phyloP scores from a whole-genome alignment of 2,113 vertebrate genomes.

The Eulacestoma nigropectus region DNA sequence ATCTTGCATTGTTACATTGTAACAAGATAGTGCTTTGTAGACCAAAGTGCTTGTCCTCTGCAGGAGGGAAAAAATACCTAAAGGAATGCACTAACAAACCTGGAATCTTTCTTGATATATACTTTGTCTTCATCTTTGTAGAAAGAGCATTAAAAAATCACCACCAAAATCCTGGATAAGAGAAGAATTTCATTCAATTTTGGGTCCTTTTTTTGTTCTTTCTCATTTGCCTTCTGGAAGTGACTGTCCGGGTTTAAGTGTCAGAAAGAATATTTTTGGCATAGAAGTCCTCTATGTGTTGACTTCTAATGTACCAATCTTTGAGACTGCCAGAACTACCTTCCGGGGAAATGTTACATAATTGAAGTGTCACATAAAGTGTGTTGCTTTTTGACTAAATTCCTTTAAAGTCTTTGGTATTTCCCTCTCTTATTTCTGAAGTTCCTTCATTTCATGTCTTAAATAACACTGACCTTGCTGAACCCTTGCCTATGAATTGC shows the following conservation, averaged over 20 bases:
- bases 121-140: not conserved
- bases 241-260: not conserved
- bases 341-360: not conserved
- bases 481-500: not conserved
- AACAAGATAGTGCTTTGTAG: not conserved
- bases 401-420: not conserved
- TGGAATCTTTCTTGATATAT: not conserved
- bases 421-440: constrained; percentile 17
- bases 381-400: not conserved
- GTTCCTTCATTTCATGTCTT: not conserved
- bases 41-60: not conserved
- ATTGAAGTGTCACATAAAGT: not conserved
- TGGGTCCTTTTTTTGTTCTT: not conserved
- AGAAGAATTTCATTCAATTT: not conserved
- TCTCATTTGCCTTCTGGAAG: not conserved
- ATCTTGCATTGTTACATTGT: not conserved
- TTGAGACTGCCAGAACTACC: not conserved
- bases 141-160: not conserved
- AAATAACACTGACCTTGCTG: constrained; percentile 16
- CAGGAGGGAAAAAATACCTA: not conserved
- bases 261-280: not conserved
- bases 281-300: not conserved
- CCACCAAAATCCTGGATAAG: not conserved
- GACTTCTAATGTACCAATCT: not conserved
- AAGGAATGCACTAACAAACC: not conserved